phyloP scores from a whole-genome alignment of 2,888 invertebrate genomes.

The Tetramorium bicarinatum region DNA sequence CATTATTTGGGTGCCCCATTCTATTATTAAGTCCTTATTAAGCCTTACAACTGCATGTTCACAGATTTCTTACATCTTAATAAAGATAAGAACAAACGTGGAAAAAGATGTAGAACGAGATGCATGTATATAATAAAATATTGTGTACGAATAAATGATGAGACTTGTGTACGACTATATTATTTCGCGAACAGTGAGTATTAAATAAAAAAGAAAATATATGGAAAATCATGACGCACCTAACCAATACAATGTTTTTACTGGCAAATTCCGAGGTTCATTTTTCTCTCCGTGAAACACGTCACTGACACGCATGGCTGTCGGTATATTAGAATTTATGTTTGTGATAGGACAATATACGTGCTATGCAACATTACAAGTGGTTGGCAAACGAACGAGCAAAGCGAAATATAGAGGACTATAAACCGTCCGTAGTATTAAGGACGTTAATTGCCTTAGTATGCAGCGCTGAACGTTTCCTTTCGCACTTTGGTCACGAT shows the following conservation, averaged over 20 bases:
- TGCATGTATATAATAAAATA: not conserved
- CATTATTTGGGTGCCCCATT: constrained; percentile 12
- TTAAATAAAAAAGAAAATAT: not conserved
- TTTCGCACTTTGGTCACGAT: not conserved
- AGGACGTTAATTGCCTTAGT: constrained; percentile 18
- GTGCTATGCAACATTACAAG: not conserved
- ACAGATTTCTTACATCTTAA: not conserved
- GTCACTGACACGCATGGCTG: not conserved
- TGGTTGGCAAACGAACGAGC: not conserved
- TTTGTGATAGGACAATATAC: constrained; percentile 21
- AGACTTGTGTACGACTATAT: not conserved
- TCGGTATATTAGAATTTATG: constrained; percentile 30
- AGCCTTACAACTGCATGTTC: not conserved
- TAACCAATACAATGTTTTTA: not conserved
- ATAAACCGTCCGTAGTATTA: constrained; percentile 13
- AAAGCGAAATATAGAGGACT: not conserved
- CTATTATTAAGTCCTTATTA: constrained; percentile 11
- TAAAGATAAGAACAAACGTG: not conserved
- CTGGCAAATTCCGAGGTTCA: constrained; percentile 10
- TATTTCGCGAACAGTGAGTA: not conserved
- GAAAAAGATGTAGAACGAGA: not conserved
- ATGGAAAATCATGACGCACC: not conserved
- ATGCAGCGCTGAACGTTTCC: not conserved
- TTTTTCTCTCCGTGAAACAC: constrained; percentile 15
- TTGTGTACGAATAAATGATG: not conserved